Conservation (phyloP, 2,797 vertebrate genomes). For the Zalophus californianus region DNA sequence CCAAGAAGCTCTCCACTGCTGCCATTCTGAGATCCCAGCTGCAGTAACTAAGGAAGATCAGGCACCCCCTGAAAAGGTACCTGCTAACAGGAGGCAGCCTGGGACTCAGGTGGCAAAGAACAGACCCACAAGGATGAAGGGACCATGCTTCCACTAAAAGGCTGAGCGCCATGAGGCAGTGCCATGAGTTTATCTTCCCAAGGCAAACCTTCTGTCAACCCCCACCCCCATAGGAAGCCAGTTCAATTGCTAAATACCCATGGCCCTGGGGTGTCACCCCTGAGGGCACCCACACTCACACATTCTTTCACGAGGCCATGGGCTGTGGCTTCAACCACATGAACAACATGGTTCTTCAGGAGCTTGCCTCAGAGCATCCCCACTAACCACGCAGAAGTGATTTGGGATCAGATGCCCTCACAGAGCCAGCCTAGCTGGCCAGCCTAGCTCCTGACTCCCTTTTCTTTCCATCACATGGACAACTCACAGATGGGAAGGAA, state of each 20-base stretch:
- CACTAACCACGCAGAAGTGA: background rate
- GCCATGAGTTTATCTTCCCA: background rate
- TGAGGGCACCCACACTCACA: background rate
- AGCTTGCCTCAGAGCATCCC: background rate
- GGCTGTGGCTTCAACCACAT: background rate
- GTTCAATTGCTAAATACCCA: background rate
- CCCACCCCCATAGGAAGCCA: background rate
- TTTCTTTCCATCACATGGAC: background rate
- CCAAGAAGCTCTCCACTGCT: background rate
- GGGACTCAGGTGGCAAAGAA: background rate
- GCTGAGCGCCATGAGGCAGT: background rate
- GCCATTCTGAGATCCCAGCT: background rate
- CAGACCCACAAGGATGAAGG: background rate
- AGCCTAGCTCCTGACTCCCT: background rate
- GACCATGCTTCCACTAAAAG: background rate
- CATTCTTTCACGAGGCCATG: background rate
- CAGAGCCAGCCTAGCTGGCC: background rate
- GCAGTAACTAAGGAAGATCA: background rate
- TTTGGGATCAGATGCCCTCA: background rate
- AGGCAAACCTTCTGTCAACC: background rate
- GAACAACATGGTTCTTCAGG: background rate
- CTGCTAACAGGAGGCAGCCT: background rate
- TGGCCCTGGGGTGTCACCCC: background rate
- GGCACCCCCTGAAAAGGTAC: background rate
- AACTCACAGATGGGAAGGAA: constrained; percentile 39